Conservation (phyloP, 1,140 invertebrate genomes). For the Thalassaphorura encarpata region DNA sequence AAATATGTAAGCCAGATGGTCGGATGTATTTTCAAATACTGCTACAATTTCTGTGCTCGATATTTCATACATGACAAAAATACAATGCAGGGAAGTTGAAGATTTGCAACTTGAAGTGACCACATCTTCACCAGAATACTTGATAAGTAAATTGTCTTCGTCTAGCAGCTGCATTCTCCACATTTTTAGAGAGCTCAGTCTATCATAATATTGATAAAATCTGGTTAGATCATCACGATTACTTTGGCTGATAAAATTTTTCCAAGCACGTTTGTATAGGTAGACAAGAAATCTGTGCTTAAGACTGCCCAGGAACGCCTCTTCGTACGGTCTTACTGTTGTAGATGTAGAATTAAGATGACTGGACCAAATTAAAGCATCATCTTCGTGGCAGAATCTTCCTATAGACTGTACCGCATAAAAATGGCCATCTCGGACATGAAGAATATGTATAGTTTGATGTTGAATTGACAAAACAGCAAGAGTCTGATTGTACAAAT, state of each 20-base stretch:
- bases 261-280: constrained; percentile 63
- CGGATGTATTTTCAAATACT: constrained; percentile 83
- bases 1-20: constrained; percentile 71
- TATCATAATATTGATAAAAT: constrained; percentile 56
- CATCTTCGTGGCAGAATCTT: constrained; percentile 83
- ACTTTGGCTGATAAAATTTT: constrained; percentile 18
- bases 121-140: constrained; percentile 86
- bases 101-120: constrained; percentile 70
- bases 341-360: constrained; percentile 13
- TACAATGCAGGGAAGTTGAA: constrained; percentile 69
- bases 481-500: constrained; percentile 81
- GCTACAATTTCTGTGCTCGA: constrained; percentile 71
- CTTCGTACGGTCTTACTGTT: constrained; percentile 56
- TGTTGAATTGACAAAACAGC: constrained; percentile 90
- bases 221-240: constrained; percentile 60
- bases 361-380: constrained; percentile 58
- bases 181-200: constrained; percentile 74
- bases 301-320: constrained; percentile 67
- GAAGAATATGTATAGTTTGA: constrained; percentile 88
- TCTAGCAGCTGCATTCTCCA: constrained; percentile 96
- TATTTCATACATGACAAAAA: constrained; percentile 89
- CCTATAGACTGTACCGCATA: constrained; percentile 73
- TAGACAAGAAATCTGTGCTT: constrained; percentile 81
- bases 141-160: constrained; percentile 79
- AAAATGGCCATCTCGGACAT: constrained; percentile 72